Base-by-base conservation (phyloP, 2,113 vertebrate genomes). In the Lichenostomus cassidix region DNA sequence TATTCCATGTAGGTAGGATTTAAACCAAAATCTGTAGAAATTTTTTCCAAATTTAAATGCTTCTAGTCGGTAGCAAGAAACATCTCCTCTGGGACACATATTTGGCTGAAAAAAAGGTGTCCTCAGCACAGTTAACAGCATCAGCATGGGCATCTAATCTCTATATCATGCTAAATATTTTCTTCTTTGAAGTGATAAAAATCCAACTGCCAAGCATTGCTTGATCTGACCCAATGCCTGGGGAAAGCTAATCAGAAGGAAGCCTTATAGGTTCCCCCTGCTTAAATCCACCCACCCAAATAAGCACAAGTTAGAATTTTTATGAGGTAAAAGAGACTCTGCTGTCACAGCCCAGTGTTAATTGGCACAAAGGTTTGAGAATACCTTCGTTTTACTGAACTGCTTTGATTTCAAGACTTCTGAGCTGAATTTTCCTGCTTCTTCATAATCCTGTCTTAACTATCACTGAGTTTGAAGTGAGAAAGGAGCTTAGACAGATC, bases 391-490 rank as follows among this genome's bases (percentile, higher is more conserved):
- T 95, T 95, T 76, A 93, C 63, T 50, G 77, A 94, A 90, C 78
- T 68, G 81, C 93, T 96, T 93, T 96, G 91, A 97, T 96, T 97
- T 96, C 64, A 65, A 70, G 59, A 87, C 71, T 87, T 93, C 80
- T 74, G 67, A 96, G 67, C 42, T 55, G 58, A 85, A 83, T 94
- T 96, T 87, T 78, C 56, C 58, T 82, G 76, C 56, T 93, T 42
- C 86, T 89, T 93, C 89, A 94, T 91, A 97, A 96, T 92, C 88
- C 95, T 80, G 76, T 93, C 88, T 96, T 87, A 96, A 94, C 95
- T 83, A 94, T 87, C 83, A 87, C 80, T 20, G 77, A 87, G 83
- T 95, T 77, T 93, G 73, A 96, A 97, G 92, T 67, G 55, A 95
- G 90, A 93, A 94, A 96, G 92, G 64, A 85, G 88, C 74, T 95